Evolutionary conservation across 2,113 vertebrate species (phyloP), one percentile per base, ranked within the genome.

Genomic region (Scartelaos histophorus): DNA sequence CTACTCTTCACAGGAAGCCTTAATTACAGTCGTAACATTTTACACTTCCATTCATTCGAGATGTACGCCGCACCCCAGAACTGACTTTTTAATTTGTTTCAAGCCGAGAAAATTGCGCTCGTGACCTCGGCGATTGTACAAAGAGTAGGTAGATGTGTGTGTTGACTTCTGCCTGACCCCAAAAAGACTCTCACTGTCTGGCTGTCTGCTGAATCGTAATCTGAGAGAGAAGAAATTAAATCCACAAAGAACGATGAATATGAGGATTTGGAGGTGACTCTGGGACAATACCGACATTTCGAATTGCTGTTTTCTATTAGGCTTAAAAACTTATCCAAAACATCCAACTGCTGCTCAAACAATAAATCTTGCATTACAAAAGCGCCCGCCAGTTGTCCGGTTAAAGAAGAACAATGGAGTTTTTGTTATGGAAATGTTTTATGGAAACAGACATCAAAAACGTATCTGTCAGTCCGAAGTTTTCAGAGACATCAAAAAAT

Each of bases 301-400:
- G 90, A 82, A 67, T 89, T 89, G 82, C 69, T 75, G 84, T 93
- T 94, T 93, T 91, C 82, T 87, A 90, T 83, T 83, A 81, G 93
- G 93, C 43, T 19, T 35, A 61, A 34, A 34, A 29, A 61, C 51
- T 62, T 35, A 35, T 17, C 24, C 1, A 81, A 81, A 91, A 87
- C 38, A 11, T 72, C 73, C 9, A 64, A 54, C 54, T 62, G 46
- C 7, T 76, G 19, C 76, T 77, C 75, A 74, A 43, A 67, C 51
- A 57, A 82, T 87, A 76, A 84, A 81, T 82, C 76, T 78, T 76
- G 74, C 11, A 25, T 61, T 80, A 70, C 22, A 79, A 71, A 43
- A 43, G 57, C 69, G 66, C 71, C 25, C 16, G 58, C 4, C 47
- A 51, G 53, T 60, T 72, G 25, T 34, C 22, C 35, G 38, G n/a